Evolutionary conservation across 2,888 invertebrate species (phyloP).

Genomic region (Dicyrtoma fusca): DNA sequence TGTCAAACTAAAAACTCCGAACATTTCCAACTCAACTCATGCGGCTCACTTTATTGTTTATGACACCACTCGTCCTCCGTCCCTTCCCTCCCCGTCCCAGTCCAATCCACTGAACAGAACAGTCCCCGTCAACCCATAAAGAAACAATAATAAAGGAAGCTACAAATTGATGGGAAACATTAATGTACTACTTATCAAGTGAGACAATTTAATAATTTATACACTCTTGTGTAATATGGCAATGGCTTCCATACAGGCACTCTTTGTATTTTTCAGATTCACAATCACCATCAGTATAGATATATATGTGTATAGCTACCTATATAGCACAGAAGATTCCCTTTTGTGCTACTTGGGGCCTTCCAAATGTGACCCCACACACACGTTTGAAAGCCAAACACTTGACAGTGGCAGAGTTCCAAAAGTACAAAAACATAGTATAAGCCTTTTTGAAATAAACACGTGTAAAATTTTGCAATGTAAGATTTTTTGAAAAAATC

Average conservation of each 20-base stretch:
- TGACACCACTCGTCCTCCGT: slow-evolving; percentile 23
- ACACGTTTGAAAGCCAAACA: no score
- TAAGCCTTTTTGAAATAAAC: no score
- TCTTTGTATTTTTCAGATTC: not conserved
- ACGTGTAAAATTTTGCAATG: no score
- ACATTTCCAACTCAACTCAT: not conserved
- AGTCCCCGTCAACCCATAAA: slow-evolving; percentile 20
- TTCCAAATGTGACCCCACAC: no score
- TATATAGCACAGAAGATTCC: no score
- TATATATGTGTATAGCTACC: not conserved
- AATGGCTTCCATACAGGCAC: not conserved
- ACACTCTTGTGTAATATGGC: slow-evolving; percentile 2
- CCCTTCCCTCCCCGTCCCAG: slow-evolving; percentile 1
- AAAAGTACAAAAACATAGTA: no score
- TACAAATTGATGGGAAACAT: slow-evolving; percentile 29
- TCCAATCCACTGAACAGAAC: not conserved
- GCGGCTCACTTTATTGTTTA: slow-evolving; percentile 30
- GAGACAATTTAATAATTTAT: slow-evolving; percentile 34
- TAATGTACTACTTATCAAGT: slow-evolving; percentile 29
- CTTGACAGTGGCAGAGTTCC: no score
- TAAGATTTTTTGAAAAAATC: no score
- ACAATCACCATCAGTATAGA: not conserved
- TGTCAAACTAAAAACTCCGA: not conserved
- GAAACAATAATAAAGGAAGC: slow-evolving; percentile 35
- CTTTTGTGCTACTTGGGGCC: no score